Conservation (phyloP, 2,888 invertebrate genomes). For the Oasisia sp. region DNA sequence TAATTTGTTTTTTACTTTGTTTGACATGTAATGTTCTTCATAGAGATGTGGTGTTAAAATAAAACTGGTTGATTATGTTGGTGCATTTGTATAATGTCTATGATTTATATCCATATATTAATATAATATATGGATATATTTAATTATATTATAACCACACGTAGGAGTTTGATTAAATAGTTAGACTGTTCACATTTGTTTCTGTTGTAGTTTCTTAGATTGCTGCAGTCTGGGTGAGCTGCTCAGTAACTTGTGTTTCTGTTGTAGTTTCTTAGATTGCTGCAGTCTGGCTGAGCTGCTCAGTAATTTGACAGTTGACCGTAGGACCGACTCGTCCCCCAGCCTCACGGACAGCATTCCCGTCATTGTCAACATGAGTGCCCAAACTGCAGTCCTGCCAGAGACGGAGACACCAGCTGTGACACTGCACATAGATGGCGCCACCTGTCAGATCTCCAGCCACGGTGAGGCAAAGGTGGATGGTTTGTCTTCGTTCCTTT, state of each 20-base stretch:
- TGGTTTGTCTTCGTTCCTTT: background rate
- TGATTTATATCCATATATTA: no score
- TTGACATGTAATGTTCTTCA: no score
- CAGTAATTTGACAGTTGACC: constrained; percentile 39
- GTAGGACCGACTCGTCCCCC: constrained; percentile 26
- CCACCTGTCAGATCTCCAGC: background rate
- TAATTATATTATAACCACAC: no score
- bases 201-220: constrained; percentile 33
- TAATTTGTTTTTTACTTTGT: no score
- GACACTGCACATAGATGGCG: constrained; percentile 19
- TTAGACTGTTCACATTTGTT: background rate
- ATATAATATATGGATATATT: no score
- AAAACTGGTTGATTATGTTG: no score
- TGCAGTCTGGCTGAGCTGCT: constrained; percentile 50
- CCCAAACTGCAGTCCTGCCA: constrained; percentile 21
- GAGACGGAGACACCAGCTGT: constrained; percentile 23
- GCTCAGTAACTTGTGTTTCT: constrained; percentile 37
- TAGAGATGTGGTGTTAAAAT: no score
- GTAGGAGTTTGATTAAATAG: background rate
- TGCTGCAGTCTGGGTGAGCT: constrained; percentile 51
- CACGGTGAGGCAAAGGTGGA: background rate
- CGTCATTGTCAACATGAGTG: background rate
- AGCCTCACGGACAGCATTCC: background rate
- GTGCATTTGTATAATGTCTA: no score
- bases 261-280: constrained; percentile 39